A percentile compares a stretch with the other conserved stretches of the same genome.
Conservation (phyloP, 2,113 vertebrate species). For the Actinemys pallida region DNA sequence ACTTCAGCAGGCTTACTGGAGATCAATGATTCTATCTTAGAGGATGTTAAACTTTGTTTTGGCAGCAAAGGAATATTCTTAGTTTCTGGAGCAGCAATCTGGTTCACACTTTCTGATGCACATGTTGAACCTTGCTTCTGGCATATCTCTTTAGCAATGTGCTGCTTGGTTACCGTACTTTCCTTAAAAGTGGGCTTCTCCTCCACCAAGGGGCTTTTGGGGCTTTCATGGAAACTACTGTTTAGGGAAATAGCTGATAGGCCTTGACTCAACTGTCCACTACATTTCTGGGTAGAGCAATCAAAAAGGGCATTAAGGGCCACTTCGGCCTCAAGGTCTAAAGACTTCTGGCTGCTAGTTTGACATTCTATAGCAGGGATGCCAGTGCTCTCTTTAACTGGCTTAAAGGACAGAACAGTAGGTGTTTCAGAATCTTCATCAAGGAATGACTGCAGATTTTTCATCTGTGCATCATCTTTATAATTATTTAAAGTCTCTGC, state of each 20-base stretch:
- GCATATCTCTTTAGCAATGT: neutral
- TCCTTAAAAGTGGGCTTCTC: constrained; percentile 39
- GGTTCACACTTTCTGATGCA: accelerated
- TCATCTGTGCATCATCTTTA: constrained; percentile 22
- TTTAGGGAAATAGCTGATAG: constrained; percentile 63
- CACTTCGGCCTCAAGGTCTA: constrained; percentile 82
- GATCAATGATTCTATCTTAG: neutral
- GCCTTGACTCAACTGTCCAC: constrained; percentile 84
- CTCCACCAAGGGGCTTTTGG: constrained; percentile 37
- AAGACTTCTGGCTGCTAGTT: constrained; percentile 49
- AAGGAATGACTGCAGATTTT: constrained; percentile 15
- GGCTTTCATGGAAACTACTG: constrained; percentile 35
- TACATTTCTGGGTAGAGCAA: constrained; percentile 88
- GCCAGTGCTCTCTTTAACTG: constrained; percentile 54
- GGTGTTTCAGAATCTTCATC: constrained; percentile 44
- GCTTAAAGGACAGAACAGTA: constrained; percentile 30
- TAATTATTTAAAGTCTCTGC: constrained; percentile 15
- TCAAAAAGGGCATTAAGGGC: constrained; percentile 92
- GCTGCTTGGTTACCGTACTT: neutral
- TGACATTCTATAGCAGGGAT: constrained; percentile 30
- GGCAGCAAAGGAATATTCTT: neutral
- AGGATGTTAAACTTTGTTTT: constrained; percentile 12
- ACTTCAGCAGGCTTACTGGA: constrained; percentile 8
- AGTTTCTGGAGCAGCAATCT: neutral
- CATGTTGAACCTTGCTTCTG: neutral